These are phyloP conservation scores for Andrena dorsata DNA, from an alignment of 2,888 invertebrate genomes.

Conservation along the genomic window DNA sequence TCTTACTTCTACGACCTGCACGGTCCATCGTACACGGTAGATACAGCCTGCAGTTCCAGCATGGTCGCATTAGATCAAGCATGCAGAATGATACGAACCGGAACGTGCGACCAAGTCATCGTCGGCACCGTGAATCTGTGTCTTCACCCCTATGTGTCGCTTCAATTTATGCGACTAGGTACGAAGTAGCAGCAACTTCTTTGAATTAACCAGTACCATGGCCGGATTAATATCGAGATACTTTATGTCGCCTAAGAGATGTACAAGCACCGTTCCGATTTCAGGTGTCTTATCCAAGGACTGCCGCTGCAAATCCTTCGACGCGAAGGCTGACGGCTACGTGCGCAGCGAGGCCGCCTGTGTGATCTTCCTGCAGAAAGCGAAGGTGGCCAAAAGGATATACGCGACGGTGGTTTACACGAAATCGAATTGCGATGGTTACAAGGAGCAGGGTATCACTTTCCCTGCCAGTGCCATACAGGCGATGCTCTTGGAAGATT, in stretches of 20 bases:
- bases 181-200: slow-evolving; percentile 14
- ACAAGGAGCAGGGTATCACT: slow-evolving; percentile 83
- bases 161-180: slow-evolving; percentile 92
- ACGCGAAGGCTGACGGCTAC: slow-evolving; percentile 93
- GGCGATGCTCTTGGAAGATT: slow-evolving; percentile 85
- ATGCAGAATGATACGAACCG: slow-evolving; percentile 90
- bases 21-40: slow-evolving; percentile 95
- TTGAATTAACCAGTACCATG: too few relatives aligned
- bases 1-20: slow-evolving; percentile 95
- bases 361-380: slow-evolving; percentile 90
- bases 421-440: slow-evolving; percentile 88
- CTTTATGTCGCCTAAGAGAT: not conserved
- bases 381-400: slow-evolving; percentile 84
- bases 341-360: slow-evolving; percentile 93
- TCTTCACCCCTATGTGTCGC: slow-evolving; percentile 94
- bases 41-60: slow-evolving; percentile 98
- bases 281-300: slow-evolving; percentile 92
- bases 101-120: slow-evolving; percentile 94
- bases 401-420: slow-evolving; percentile 86
- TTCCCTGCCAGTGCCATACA: slow-evolving; percentile 81
- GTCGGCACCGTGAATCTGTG: slow-evolving; percentile 95
- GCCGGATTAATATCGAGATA: not conserved
- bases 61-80: slow-evolving; percentile 94
- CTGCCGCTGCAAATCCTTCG: slow-evolving; percentile 96
- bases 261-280: not conserved